These are phyloP conservation scores for Troides helena DNA, from an alignment of 2,888 invertebrate species.

Conservation along the genomic window DNA sequence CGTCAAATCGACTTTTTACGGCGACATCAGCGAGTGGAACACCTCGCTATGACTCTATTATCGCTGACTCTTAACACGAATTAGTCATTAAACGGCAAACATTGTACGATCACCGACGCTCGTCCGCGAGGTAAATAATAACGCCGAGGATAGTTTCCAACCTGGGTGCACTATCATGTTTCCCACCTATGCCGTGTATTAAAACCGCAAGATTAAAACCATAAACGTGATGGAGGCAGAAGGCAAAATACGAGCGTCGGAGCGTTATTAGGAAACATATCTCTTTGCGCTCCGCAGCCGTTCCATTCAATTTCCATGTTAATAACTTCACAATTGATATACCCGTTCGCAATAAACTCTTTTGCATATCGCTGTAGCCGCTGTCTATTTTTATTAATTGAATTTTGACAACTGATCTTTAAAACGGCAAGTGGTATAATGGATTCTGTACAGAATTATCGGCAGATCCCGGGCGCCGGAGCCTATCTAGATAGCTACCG, in stretches of 20 bases:
- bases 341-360: conserved; percentile 26
- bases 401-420: conserved; percentile 34
- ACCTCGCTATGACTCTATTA: too few species aligned
- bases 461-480: too few species aligned
- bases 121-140: too few species aligned
- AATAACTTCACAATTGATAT: conserved; percentile 37
- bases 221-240: conserved; percentile 6
- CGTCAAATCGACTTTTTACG: too few species aligned
- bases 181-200: conserved; percentile 17
- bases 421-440: conserved; percentile 13
- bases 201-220: conserved; percentile 26
- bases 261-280: conserved; percentile 37
- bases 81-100: too few species aligned
- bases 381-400: conserved; percentile 39
- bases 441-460: too few species aligned
- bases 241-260: conserved; percentile 30
- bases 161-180: background rate
- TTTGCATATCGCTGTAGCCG: conserved; percentile 35
- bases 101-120: too few species aligned
- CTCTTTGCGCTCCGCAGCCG: conserved; percentile 32
- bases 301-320: conserved; percentile 46
- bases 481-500: too few species aligned
- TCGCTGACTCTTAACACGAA: too few species aligned
- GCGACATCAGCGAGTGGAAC: too few species aligned
- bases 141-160: too few species aligned